Evolutionary conservation across 2,888 invertebrate species (phyloP).

Genomic region (Pandemis corylana): DNA sequence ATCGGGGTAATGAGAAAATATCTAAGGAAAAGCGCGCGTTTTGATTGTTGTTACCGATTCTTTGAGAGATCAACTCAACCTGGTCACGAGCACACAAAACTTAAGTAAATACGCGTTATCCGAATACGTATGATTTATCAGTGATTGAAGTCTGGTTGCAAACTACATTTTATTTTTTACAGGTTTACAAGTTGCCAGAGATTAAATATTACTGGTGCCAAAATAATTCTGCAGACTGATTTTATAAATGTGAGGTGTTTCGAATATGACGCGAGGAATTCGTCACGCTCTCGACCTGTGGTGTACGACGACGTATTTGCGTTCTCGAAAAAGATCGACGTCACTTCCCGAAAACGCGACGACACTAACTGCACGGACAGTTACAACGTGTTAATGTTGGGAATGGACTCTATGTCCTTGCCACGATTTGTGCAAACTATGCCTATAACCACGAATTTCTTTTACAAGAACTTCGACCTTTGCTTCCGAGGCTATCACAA

Average conservation of each 20-base stretch:
- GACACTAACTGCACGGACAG: slow-evolving; percentile 50
- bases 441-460: slow-evolving; percentile 88
- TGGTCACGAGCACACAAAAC: slow-evolving; percentile 48
- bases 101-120: slow-evolving; percentile 48
- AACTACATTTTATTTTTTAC: slow-evolving; percentile 45
- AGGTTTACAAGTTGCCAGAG: slow-evolving; percentile 66
- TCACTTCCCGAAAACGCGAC: slow-evolving; percentile 45
- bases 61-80: slow-evolving; percentile 47
- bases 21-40: slow-evolving; percentile 54
- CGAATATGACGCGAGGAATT: slow-evolving; percentile 57
- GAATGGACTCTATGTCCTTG: slow-evolving; percentile 94
- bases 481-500: slow-evolving; percentile 90
- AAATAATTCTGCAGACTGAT: slow-evolving; percentile 63
- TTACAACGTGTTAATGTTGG: slow-evolving; percentile 89
- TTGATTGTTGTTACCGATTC: slow-evolving; percentile 70
- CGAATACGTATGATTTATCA: slow-evolving; percentile 3
- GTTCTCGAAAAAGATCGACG: slow-evolving; percentile 76
- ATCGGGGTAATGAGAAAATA: slow-evolving; percentile 56
- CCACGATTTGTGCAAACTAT: slow-evolving; percentile 91
- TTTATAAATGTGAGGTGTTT: slow-evolving; percentile 71
- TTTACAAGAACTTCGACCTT: slow-evolving; percentile 88
- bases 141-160: slow-evolving; percentile 1
- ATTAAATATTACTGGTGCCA: slow-evolving; percentile 54
- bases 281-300: slow-evolving; percentile 47
- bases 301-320: slow-evolving; percentile 76